phyloP scores from a whole-genome alignment of 2,888 invertebrate genomes.

The Aphrophora alni region DNA sequence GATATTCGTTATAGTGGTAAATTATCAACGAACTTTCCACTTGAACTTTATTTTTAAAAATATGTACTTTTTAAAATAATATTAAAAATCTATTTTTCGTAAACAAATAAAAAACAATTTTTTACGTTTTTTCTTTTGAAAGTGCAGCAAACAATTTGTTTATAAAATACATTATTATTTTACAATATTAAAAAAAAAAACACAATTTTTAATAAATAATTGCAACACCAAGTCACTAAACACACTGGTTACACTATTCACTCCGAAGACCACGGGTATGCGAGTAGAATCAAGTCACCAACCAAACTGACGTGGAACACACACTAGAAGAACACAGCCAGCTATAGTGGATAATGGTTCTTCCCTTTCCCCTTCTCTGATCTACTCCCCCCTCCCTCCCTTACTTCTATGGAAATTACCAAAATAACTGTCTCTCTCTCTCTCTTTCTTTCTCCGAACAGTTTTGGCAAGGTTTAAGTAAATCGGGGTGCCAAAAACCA shows the following conservation, averaged over 20 bases:
- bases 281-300: neutral
- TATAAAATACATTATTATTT: no score
- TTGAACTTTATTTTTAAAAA: no score
- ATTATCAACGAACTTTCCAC: no score
- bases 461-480: neutral
- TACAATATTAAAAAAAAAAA: no score
- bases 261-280: neutral
- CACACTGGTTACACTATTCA: neutral
- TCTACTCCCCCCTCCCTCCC: neutral
- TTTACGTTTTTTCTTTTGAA: no score
- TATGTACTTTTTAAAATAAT: no score
- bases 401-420: neutral
- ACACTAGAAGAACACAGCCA: neutral
- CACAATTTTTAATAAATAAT: no score
- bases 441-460: neutral
- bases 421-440: neutral
- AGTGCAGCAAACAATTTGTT: no score
- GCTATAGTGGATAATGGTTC: neutral
- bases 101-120: no score
- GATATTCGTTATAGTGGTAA: no score
- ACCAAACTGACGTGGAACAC: neutral
- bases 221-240: neutral
- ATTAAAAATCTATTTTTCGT: no score
- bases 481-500: neutral
- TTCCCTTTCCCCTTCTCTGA: no score